phyloP scores from a whole-genome alignment of 2,888 invertebrate genomes.

The Acholoe squamosa region DNA sequence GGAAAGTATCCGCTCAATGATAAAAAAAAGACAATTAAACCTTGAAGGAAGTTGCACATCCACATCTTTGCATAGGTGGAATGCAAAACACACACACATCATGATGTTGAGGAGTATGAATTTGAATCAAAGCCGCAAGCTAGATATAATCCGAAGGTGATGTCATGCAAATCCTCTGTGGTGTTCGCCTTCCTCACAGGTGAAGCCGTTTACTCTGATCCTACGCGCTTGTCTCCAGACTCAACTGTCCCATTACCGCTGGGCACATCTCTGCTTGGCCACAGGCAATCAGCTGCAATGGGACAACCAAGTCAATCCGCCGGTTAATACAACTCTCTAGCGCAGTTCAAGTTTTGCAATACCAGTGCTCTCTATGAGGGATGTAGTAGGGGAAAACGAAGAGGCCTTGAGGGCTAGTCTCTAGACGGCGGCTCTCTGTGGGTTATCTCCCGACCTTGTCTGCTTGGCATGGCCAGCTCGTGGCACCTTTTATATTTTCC shows the following conservation, averaged over 20 bases:
- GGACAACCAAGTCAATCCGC: conserved; percentile 24
- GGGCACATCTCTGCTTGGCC: neutral
- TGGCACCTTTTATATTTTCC: conserved; percentile 14
- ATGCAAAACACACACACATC: conserved; percentile 66
- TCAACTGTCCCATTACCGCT: conserved; percentile 30
- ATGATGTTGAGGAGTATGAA: conserved; percentile 50
- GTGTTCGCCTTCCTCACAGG: neutral
- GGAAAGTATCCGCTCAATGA: neutral
- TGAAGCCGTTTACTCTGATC: conserved; percentile 17
- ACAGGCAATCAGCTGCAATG: conserved; percentile 49
- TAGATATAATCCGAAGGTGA: conserved; percentile 25
- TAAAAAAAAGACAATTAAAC: conserved; percentile 12
- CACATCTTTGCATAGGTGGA: conserved; percentile 72
- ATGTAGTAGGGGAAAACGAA: conserved; percentile 39
- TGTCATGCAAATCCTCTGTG: neutral
- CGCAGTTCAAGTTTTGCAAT: conserved; percentile 62
- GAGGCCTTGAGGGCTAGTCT: neutral
- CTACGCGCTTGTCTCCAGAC: neutral
- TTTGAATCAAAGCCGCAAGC: conserved; percentile 48
- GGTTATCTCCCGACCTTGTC: neutral
- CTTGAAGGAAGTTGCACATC: conserved; percentile 55
- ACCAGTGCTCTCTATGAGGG: conserved; percentile 59
- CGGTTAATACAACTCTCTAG: conserved; percentile 41
- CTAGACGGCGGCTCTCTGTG: neutral
- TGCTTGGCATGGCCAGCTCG: conserved; percentile 32